Percentiles rank a stretch among this genome's conserved stretches.
phyloP scores from a whole-genome alignment of 2,113 vertebrate species.

The Entelurus aequoreus region DNA sequence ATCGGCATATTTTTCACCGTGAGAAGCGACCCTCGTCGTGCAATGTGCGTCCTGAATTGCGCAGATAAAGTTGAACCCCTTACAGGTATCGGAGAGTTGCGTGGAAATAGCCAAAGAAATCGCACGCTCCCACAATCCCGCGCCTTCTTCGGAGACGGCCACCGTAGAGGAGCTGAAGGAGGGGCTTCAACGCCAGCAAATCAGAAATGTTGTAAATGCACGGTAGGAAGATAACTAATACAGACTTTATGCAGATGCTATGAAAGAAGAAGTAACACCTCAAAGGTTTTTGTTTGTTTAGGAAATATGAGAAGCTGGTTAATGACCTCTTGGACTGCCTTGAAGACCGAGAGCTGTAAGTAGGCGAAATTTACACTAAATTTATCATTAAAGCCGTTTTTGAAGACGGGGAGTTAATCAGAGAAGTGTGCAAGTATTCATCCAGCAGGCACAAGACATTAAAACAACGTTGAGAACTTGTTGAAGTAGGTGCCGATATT shows the following conservation, averaged over 20 bases:
- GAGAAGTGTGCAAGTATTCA: no score
- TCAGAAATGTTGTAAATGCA: slow-evolving; percentile 79
- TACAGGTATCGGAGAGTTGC: slow-evolving; percentile 81
- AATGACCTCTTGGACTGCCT: slow-evolving; percentile 86
- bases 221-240: slow-evolving; percentile 61
- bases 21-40: slow-evolving; percentile 66
- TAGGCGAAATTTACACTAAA: slow-evolving; percentile 18
- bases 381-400: not conserved
- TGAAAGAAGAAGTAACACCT: not conserved
- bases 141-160: slow-evolving; percentile 53
- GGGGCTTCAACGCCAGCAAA: slow-evolving; percentile 80
- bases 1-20: slow-evolving; percentile 89
- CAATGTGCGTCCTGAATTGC: not conserved
- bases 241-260: not conserved
- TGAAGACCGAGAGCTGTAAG: slow-evolving; percentile 89
- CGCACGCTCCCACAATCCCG: slow-evolving; percentile 63
- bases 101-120: slow-evolving; percentile 73
- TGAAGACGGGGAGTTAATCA: no score
- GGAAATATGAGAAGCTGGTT: slow-evolving; percentile 91
- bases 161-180: slow-evolving; percentile 75
- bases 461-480: no score
- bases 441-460: no score
- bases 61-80: not conserved
- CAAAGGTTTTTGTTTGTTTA: slow-evolving; percentile 43
- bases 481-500: no score